Evolutionary conservation across 2,113 vertebrate genomes (phyloP).

Genomic region (Egretta garzetta): DNA sequence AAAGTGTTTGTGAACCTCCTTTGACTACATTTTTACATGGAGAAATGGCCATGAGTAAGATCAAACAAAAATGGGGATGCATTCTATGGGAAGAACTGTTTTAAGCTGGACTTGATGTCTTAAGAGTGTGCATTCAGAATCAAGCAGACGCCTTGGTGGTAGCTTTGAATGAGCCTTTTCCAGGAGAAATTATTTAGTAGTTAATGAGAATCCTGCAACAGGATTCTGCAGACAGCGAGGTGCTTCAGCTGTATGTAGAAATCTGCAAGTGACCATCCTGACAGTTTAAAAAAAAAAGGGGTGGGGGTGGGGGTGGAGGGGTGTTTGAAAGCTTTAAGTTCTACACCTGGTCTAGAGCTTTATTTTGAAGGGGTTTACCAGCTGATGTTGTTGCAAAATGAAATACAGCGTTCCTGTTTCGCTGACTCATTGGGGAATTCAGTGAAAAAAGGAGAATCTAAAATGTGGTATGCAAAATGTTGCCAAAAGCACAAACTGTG

Average conservation of each 20-base stretch:
- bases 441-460: neutral
- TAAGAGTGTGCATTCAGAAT: neutral
- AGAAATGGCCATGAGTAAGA: neutral
- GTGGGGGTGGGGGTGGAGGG: no score
- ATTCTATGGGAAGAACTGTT: neutral
- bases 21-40: neutral
- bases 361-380: neutral
- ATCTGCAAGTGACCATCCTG: neutral
- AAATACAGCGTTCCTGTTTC: neutral
- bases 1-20: neutral
- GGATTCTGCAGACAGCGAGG: no score
- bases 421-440: neutral
- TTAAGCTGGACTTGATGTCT: neutral
- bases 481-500: neutral
- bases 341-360: neutral
- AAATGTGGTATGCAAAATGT: neutral
- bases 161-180: neutral
- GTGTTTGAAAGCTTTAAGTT: neutral
- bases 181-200: neutral
- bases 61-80: neutral
- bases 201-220: neutral
- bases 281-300: neutral
- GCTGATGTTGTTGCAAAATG: neutral
- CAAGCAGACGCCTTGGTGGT: neutral
- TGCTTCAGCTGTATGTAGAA: neutral